These are phyloP conservation scores for Ascaphus truei DNA, from an alignment of 2,113 vertebrate species.

Conservation along the genomic window DNA sequence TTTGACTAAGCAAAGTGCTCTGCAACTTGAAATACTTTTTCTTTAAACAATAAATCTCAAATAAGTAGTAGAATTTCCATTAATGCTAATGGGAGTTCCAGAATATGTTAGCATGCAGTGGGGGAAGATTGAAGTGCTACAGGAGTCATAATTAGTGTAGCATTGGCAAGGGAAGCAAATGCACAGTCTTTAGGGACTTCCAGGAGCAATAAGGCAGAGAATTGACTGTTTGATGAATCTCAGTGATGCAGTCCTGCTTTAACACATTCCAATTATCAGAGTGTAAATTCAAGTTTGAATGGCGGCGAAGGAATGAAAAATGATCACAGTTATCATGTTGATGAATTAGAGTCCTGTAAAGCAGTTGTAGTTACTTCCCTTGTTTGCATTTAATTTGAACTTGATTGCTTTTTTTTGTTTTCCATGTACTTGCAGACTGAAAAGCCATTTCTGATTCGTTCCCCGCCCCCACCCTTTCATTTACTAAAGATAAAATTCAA, in stretches of 20 bases:
- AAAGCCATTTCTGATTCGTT: too few species aligned
- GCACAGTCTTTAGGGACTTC: not conserved
- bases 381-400: constrained; percentile 10
- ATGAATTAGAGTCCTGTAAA: not conserved
- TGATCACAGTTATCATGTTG: not conserved
- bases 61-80: not conserved
- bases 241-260: not conserved
- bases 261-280: constrained; percentile 3
- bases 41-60: not conserved
- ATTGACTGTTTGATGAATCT: not conserved
- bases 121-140: not conserved
- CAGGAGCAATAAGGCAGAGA: not conserved
- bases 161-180: not conserved
- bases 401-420: not conserved
- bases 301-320: not conserved
- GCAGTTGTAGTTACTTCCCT: not conserved
- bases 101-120: not conserved
- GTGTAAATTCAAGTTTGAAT: constrained; percentile 18
- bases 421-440: not conserved
- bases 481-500: too few species aligned
- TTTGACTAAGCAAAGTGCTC: not conserved
- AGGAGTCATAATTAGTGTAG: not conserved
- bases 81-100: not conserved
- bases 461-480: too few species aligned
- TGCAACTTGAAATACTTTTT: not conserved